These are phyloP conservation scores for Holothuria glaberrima DNA, from an alignment of 35 echinoderm and acorn worm genomes.

Conservation along the genomic window DNA sequence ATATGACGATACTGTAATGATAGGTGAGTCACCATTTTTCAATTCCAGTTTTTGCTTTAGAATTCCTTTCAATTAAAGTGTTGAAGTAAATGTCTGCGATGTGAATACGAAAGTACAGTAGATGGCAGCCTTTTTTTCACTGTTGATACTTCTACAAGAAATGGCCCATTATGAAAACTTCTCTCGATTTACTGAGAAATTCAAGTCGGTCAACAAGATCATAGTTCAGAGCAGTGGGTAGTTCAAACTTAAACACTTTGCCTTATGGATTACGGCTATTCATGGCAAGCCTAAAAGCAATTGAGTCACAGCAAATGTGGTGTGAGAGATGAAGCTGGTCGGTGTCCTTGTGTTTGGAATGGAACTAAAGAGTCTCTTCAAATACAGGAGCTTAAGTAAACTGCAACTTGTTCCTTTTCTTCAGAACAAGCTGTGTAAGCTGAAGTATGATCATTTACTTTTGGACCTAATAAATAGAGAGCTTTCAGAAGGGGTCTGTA, in stretches of 20 bases:
- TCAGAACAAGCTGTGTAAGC: conserved; percentile 19
- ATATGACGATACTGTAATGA: too few relatives aligned
- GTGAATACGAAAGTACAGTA: too few relatives aligned
- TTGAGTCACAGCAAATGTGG: conserved; percentile 35
- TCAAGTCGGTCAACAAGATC: background rate
- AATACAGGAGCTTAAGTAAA: conserved; percentile 43
- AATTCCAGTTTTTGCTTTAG: too few relatives aligned
- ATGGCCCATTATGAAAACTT: background rate
- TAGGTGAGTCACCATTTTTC: too few relatives aligned
- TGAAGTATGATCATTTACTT: conserved; percentile 13
- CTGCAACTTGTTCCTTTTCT: conserved; percentile 33
- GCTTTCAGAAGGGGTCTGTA: conserved; percentile 3
- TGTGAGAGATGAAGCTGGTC: background rate
- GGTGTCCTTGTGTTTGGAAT: conserved; percentile 2
- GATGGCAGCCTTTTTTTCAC: too few relatives aligned
- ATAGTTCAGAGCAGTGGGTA: background rate
- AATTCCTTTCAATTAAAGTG: too few relatives aligned
- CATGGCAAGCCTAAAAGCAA: background rate
- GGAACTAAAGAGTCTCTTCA: background rate
- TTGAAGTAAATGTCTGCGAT: too few relatives aligned
- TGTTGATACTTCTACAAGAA: too few relatives aligned
- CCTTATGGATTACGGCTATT: background rate
- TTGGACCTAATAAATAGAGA: background rate
- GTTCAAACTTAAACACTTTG: conserved; percentile 48
- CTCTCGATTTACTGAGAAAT: conserved; percentile 26